These are phyloP conservation scores for Camelus dromedarius DNA, from an alignment of 2,113 vertebrate species.

Conservation along the genomic window DNA sequence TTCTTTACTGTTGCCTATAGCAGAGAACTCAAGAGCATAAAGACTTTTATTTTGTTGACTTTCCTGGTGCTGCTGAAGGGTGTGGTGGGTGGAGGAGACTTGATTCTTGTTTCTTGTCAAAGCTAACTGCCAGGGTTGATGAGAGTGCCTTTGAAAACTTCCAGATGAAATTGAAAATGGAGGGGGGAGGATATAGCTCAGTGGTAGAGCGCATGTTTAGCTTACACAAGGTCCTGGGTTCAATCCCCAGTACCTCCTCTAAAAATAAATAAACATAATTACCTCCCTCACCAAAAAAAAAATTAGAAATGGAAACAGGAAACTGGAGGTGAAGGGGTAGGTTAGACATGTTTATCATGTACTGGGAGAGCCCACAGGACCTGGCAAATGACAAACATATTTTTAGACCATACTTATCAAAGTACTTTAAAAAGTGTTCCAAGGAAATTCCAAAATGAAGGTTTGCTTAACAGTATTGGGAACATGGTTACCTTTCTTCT, in stretches of 20 bases:
- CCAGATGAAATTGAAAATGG: constrained; percentile 8
- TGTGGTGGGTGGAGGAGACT: background rate
- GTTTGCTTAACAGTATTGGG: background rate
- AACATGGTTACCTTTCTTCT: constrained; percentile 51
- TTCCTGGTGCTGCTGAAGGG: background rate
- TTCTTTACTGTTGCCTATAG: background rate
- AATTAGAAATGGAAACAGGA: constrained; percentile 2
- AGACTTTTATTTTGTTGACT: constrained; percentile 41
- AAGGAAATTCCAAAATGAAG: constrained; percentile 20
- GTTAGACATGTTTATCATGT: background rate
- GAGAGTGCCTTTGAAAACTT: constrained; percentile 30
- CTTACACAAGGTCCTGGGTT: too few relatives aligned
- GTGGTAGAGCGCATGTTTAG: too few relatives aligned
- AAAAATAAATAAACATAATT: too few relatives aligned
- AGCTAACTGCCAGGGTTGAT: background rate
- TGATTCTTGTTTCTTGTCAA: background rate
- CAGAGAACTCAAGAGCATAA: constrained; percentile 36
- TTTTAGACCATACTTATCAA: constrained; percentile 37
- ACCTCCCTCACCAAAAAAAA: background rate
- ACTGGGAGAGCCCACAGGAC: background rate
- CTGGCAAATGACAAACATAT: constrained; percentile 28
- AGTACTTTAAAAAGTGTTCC: constrained; percentile 37
- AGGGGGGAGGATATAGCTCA: too few relatives aligned
- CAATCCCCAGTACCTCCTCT: too few relatives aligned
- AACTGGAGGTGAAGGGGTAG: background rate